Percentiles rank a stretch among this genome's conserved stretches.
phyloP scores from a whole-genome alignment of 2,888 invertebrate genomes.

The Psylliodes chrysocephalus region DNA sequence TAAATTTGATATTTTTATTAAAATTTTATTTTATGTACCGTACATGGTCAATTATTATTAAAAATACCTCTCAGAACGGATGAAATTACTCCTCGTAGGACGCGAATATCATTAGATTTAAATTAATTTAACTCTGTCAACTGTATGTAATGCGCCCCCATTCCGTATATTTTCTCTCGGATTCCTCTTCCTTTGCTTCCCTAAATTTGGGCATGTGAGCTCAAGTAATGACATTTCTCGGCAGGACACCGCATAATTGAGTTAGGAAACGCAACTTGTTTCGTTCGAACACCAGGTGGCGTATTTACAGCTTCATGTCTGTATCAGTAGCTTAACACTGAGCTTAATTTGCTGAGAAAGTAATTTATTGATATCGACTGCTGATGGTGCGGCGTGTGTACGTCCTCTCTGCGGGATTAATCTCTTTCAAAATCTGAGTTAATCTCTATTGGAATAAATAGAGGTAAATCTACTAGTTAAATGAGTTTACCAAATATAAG shows the following conservation, averaged over 20 bases:
- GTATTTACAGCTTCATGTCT: conserved; percentile 38
- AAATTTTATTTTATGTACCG: too few relatives aligned
- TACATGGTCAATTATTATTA: too few relatives aligned
- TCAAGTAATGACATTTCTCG: conserved; percentile 59
- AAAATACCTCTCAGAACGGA: too few relatives aligned
- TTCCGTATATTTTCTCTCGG: conserved; percentile 13
- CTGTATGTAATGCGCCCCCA: conserved; percentile 13
- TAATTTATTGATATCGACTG: conserved; percentile 31
- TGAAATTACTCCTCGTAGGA: background rate
- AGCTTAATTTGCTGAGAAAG: conserved; percentile 33
- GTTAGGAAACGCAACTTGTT: conserved; percentile 60
- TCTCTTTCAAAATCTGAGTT: conserved; percentile 12
- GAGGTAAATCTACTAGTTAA: too few relatives aligned
- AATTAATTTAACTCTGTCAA: conserved; percentile 27
- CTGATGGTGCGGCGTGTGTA: conserved; percentile 20
- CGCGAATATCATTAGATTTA: conserved; percentile 16
- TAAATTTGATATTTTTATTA: too few relatives aligned
- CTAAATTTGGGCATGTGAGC: conserved; percentile 30
- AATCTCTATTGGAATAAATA: conserved; percentile 17
- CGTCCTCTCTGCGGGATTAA: conserved; percentile 5
- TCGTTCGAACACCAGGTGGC: conserved; percentile 61
- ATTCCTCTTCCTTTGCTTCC: conserved; percentile 15
- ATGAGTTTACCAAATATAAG: too few relatives aligned
- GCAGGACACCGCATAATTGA: conserved; percentile 60
- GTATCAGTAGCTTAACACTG: conserved; percentile 29